Evolutionary conservation across 2,888 invertebrate species (phyloP).

Genomic region (Eristalis tenax): DNA sequence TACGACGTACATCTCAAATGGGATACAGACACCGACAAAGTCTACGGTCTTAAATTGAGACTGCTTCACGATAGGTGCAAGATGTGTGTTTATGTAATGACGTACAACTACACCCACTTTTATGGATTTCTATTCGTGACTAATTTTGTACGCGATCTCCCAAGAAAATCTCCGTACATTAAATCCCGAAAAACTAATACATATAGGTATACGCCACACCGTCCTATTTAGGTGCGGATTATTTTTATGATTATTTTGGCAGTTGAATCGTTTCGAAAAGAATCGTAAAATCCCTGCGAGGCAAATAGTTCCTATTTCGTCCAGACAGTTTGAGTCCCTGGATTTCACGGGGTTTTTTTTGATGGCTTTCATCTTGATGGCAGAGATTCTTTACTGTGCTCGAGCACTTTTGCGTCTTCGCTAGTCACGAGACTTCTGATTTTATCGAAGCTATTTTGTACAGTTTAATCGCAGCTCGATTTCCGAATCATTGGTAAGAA

Average conservation of each 20-base stretch:
- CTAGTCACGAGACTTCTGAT: not conserved
- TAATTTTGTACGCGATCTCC: slow-evolving; percentile 19
- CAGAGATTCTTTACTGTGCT: not conserved
- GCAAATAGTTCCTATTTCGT: slow-evolving; percentile 5
- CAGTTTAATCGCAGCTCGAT: not conserved
- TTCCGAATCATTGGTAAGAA: not conserved
- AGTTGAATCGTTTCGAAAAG: slow-evolving; percentile 27
- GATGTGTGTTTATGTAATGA: not conserved
- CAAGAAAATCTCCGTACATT: slow-evolving; percentile 12
- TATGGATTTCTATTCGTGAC: slow-evolving; percentile 20
- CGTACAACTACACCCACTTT: not conserved
- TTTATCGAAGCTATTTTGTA: slow-evolving; percentile 1
- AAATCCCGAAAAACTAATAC: slow-evolving; percentile 36
- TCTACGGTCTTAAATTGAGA: not conserved
- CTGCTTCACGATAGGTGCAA: not conserved
- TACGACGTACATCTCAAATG: not conserved
- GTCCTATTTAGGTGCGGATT: slow-evolving; percentile 39
- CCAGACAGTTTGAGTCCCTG: slow-evolving; percentile 13
- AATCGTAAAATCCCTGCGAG: slow-evolving; percentile 33
- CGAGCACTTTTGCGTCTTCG: not conserved
- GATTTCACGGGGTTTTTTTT: slow-evolving; percentile 12
- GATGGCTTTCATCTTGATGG: not conserved
- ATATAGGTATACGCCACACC: slow-evolving; percentile 15
- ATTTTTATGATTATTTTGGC: slow-evolving; percentile 42
- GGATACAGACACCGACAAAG: not conserved